Evolutionary conservation across 1,140 invertebrate genomes (phyloP).

Genomic region (Drosophila bocqueti): DNA sequence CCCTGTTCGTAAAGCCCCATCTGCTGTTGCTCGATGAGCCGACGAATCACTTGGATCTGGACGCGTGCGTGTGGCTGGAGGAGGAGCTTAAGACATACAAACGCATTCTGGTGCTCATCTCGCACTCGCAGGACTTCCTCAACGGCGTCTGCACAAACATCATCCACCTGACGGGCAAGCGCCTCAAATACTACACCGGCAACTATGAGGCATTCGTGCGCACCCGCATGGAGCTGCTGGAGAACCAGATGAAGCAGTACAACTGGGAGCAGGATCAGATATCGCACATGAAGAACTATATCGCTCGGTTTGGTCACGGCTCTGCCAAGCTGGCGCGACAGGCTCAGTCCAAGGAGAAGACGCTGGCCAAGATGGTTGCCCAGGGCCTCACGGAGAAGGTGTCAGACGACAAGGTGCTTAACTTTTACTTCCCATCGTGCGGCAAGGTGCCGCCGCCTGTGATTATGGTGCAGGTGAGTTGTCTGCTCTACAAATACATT

Average conservation of each 20-base stretch:
- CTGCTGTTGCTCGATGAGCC: slow-evolving; percentile 97
- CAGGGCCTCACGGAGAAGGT: slow-evolving; percentile 98
- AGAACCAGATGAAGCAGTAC: slow-evolving; percentile 99
- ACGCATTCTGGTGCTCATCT: slow-evolving; percentile 98
- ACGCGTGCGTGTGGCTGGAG: slow-evolving; percentile 99
- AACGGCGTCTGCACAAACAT: slow-evolving; percentile 99
- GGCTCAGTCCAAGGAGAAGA: slow-evolving; percentile 99
- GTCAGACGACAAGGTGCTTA: slow-evolving; percentile 93
- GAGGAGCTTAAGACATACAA: slow-evolving; percentile 98
- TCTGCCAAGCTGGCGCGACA: slow-evolving; percentile 99
- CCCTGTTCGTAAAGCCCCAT: slow-evolving; percentile 96
- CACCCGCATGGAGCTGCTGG: slow-evolving; percentile 96
- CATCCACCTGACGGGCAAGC: slow-evolving; percentile 97
- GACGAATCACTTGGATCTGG: slow-evolving; percentile 99
- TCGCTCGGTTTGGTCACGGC: slow-evolving; percentile 99
- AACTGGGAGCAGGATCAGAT: slow-evolving; percentile 99
- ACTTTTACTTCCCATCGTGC: slow-evolving; percentile 98
- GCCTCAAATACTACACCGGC: slow-evolving; percentile 97
- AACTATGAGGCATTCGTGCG: slow-evolving; percentile 98
- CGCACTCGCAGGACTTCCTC: slow-evolving; percentile 99
- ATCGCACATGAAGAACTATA: slow-evolving; percentile 99
- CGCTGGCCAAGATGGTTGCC: slow-evolving; percentile 99
- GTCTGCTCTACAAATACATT: not conserved
- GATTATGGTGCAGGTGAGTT: slow-evolving; percentile 95
- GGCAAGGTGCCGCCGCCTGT: slow-evolving; percentile 99